phyloP scores from a whole-genome alignment of 2,888 invertebrate genomes.

The Furcula furcula region DNA sequence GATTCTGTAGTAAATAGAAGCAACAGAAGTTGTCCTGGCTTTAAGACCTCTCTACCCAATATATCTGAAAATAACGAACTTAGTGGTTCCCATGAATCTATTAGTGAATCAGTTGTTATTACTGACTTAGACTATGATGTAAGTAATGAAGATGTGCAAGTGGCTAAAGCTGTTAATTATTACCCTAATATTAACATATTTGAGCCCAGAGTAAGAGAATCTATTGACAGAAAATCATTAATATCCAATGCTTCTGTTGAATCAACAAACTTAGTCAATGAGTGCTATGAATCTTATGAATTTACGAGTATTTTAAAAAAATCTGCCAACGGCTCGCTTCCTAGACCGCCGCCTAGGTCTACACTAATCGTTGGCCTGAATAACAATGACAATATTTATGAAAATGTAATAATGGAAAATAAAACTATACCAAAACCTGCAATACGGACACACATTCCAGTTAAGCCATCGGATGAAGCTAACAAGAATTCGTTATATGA shows the following conservation, averaged over 20 bases:
- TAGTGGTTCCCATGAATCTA: slow-evolving; percentile 59
- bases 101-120: slow-evolving; percentile 45
- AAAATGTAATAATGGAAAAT: slow-evolving; percentile 51
- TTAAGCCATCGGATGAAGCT: slow-evolving; percentile 41
- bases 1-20: slow-evolving; percentile 71
- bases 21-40: slow-evolving; percentile 74
- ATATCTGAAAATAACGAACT: slow-evolving; percentile 74
- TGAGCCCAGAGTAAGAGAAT: slow-evolving; percentile 55
- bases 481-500: slow-evolving; percentile 58
- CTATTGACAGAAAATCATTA: slow-evolving; percentile 37
- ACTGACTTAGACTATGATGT: slow-evolving; percentile 44
- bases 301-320: slow-evolving; percentile 34
- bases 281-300: slow-evolving; percentile 71
- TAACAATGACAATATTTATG: slow-evolving; percentile 55
- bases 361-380: slow-evolving; percentile 20
- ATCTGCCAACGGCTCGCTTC: slow-evolving; percentile 31
- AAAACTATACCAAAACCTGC: slow-evolving; percentile 60
- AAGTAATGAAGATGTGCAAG: slow-evolving; percentile 20
- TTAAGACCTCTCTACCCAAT: slow-evolving; percentile 73
- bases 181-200: slow-evolving; percentile 56
- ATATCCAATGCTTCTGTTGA: slow-evolving; percentile 47
- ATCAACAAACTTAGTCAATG: slow-evolving; percentile 61
- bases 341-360: slow-evolving; percentile 60
- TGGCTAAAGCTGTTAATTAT: slow-evolving; percentile 53
- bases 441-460: slow-evolving; percentile 56